Conservation (phyloP, 2,113 vertebrate species). For the Mastomys natalensis region DNA sequence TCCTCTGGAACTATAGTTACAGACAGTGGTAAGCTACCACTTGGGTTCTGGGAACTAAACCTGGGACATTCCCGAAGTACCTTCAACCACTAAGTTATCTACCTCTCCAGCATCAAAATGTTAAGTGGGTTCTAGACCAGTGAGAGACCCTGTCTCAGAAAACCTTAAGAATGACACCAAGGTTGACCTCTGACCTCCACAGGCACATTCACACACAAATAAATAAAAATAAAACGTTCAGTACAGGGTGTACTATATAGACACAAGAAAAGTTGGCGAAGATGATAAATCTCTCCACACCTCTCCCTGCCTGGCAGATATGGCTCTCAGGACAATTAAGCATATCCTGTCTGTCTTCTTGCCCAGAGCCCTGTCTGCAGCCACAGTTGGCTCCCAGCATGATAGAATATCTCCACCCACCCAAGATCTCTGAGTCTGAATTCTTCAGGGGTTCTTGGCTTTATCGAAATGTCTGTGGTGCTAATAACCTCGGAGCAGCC, state of each 20-base stretch:
- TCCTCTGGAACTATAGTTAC: not conserved
- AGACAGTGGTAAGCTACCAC: not conserved
- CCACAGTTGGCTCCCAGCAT: not conserved
- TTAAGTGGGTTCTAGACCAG: too few species aligned
- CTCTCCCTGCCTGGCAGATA: not conserved
- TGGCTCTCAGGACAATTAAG: not conserved
- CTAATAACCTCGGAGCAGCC: not conserved
- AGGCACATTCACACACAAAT: not conserved
- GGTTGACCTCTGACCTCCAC: not conserved
- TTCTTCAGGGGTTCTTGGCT: slow-evolving; percentile 29
- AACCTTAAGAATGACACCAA: not conserved
- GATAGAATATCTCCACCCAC: not conserved
- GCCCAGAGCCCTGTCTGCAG: not conserved
- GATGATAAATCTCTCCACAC: not conserved
- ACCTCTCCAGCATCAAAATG: not conserved
- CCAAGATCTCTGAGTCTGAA: not conserved
- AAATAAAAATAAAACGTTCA: not conserved
- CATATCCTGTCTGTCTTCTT: not conserved
- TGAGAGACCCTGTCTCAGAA: not conserved
- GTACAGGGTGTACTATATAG: not conserved
- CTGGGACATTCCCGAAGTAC: not conserved
- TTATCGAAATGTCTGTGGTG: not conserved
- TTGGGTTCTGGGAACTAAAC: not conserved
- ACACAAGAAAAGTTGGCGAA: not conserved
- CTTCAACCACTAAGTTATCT: not conserved